Evolutionary conservation across 2,888 invertebrate genomes (phyloP).

Genomic region (Ennomos erosarius): DNA sequence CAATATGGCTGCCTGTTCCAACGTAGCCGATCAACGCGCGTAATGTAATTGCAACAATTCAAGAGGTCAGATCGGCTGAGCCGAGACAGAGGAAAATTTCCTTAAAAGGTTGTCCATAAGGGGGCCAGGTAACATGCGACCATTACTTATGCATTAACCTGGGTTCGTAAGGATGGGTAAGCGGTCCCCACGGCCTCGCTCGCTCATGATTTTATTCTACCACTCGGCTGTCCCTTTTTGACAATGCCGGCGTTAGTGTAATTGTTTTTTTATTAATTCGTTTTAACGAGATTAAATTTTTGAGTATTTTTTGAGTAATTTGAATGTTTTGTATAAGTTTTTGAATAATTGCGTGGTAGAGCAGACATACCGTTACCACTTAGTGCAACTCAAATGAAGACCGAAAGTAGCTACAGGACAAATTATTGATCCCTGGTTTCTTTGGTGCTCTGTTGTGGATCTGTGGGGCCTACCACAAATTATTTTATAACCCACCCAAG

Average conservation of each 20-base stretch:
- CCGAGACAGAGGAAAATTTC: conserved; percentile 55
- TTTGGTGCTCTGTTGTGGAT: no score
- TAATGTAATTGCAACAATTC: conserved; percentile 40
- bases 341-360: background rate
- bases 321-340: background rate
- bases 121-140: conserved; percentile 66
- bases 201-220: conserved; percentile 67
- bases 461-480: no score
- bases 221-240: conserved; percentile 47
- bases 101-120: conserved; percentile 69
- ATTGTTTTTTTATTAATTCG: conserved; percentile 23
- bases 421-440: no score
- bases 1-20: conserved; percentile 9
- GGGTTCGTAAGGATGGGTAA: conserved; percentile 63
- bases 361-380: background rate
- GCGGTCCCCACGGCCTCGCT: conserved; percentile 76
- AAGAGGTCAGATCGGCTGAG: conserved; percentile 26
- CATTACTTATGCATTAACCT: conserved; percentile 87
- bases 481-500: no score
- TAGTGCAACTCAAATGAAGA: no score
- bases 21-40: conserved; percentile 20
- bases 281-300: background rate
- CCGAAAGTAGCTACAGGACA: no score
- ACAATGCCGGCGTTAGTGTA: conserved; percentile 40
- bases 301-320: background rate